These are phyloP conservation scores for Antrozous pallidus DNA, from an alignment of 2,797 vertebrate species.

Conservation along the genomic window DNA sequence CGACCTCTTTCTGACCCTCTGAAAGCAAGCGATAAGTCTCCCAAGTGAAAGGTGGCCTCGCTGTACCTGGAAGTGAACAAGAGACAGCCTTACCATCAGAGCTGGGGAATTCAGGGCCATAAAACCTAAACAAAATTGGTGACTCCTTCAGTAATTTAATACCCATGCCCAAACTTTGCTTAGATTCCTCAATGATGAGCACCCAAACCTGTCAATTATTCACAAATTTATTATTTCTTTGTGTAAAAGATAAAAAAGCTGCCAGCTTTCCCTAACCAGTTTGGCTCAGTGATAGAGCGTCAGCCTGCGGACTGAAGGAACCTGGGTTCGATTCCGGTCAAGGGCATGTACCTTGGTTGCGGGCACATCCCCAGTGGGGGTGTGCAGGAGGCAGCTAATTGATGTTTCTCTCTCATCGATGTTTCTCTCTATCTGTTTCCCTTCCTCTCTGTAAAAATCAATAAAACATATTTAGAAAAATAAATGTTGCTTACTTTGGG, in stretches of 20 bases:
- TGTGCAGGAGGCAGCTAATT: too few relatives aligned
- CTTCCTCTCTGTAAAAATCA: too few relatives aligned
- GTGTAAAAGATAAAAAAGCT: neutral
- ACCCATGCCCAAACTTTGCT: neutral
- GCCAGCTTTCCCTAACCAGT: neutral
- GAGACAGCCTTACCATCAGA: neutral
- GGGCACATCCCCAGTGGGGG: too few relatives aligned
- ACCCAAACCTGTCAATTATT: neutral
- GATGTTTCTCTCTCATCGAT: too few relatives aligned
- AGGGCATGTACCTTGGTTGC: too few relatives aligned
- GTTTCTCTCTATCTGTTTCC: too few relatives aligned
- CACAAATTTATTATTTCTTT: neutral
- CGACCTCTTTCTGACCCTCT: neutral
- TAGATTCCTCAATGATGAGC: neutral
- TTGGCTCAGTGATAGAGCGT: too few relatives aligned
- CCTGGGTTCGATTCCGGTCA: too few relatives aligned
- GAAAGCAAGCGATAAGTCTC: neutral
- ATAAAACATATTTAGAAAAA: too few relatives aligned
- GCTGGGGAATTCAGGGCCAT: neutral
- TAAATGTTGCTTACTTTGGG: neutral
- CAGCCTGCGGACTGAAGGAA: too few relatives aligned
- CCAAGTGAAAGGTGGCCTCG: neutral
- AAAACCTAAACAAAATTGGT: neutral
- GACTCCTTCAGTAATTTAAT: neutral
- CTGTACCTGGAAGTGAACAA: neutral